Conservation (phyloP, 2,113 vertebrate genomes). For the Centropus unirufus region DNA sequence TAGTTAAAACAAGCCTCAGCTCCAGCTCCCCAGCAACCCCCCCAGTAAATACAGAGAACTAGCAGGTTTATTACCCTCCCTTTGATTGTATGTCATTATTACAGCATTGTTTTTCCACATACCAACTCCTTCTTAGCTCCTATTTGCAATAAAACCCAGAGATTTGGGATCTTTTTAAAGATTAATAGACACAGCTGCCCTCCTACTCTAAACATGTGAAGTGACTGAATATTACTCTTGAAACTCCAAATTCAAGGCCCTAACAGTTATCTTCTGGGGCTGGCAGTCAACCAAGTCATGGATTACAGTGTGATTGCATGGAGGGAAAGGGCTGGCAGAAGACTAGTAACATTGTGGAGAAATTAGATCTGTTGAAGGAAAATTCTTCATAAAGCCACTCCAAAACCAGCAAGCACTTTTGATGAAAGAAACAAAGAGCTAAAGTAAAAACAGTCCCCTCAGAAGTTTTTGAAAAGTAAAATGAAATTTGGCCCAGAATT, state of each 20-base stretch:
- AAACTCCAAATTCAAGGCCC: background rate
- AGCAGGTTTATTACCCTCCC: constrained; percentile 57
- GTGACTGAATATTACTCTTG: background rate
- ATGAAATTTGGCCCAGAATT: background rate
- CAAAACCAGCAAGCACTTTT: background rate
- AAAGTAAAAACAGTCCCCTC: background rate
- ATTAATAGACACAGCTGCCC: constrained; percentile 43
- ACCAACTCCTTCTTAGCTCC: constrained; percentile 44
- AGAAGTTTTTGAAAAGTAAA: background rate
- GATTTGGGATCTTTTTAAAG: constrained; percentile 53
- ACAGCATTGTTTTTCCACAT: constrained; percentile 62
- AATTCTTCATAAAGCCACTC: background rate
- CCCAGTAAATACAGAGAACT: constrained; percentile 55
- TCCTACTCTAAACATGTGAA: constrained; percentile 4
- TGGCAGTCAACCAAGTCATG: background rate
- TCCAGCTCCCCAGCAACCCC: constrained; percentile 41
- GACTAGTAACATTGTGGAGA: background rate
- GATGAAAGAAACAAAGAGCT: background rate
- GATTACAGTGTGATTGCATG: background rate
- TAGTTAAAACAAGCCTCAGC: constrained; percentile 59
- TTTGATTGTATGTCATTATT: constrained; percentile 70
- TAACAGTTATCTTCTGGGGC: background rate
- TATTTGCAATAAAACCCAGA: constrained; percentile 51
- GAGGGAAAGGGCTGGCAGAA: background rate
- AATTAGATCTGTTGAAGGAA: background rate